Evolutionary conservation across 2,113 vertebrate genomes (phyloP).

Genomic region (Apteryx mantelli): DNA sequence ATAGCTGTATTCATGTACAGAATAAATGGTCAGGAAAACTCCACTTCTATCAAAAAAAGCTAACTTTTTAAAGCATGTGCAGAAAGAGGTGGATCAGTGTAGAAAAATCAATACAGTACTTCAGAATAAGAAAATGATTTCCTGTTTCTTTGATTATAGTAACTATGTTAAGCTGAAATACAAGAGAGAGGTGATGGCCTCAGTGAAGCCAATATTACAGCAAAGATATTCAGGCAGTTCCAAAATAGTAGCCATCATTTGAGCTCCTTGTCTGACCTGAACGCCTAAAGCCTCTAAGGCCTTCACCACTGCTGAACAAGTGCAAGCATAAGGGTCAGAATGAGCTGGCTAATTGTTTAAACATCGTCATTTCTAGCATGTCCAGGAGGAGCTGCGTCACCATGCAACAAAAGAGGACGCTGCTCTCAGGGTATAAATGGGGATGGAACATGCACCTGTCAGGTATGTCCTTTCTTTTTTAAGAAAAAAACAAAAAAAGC

Average conservation of each 20-base stretch:
- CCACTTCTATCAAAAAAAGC: neutral
- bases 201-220: neutral
- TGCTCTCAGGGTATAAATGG: constrained; percentile 88
- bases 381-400: constrained; percentile 78
- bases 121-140: neutral
- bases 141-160: neutral
- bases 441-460: constrained; percentile 87
- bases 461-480: constrained; percentile 70
- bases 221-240: neutral
- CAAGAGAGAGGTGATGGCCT: neutral
- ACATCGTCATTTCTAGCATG: constrained; percentile 78
- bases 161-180: neutral
- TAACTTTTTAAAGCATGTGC: neutral
- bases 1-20: neutral
- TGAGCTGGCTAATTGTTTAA: neutral
- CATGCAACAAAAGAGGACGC: constrained; percentile 81
- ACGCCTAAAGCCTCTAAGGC: neutral
- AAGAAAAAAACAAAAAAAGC: neutral
- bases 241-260: neutral
- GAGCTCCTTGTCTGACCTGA: neutral
- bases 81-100: neutral
- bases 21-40: neutral
- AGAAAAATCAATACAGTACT: neutral
- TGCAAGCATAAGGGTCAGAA: neutral
- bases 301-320: neutral